Conservation (phyloP, 2,113 vertebrate genomes). For the Xenopus borealis region DNA sequence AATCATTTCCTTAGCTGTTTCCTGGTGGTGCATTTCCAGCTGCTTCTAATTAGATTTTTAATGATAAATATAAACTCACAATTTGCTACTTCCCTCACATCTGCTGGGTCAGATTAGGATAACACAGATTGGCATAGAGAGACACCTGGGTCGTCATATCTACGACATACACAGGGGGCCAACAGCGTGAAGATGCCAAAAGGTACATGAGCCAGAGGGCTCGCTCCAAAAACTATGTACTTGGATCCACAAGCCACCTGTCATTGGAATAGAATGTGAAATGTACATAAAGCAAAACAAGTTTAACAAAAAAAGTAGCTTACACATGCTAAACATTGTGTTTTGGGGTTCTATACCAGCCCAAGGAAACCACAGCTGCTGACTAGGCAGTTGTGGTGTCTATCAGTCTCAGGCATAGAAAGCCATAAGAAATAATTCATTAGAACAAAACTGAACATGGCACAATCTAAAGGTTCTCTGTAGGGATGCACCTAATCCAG, state of each 20-base stretch:
- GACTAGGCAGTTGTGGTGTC: too few species aligned
- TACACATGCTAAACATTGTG: too few species aligned
- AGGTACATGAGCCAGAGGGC: slow-evolving; percentile 90
- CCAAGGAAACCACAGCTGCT: too few species aligned
- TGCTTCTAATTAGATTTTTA: background rate
- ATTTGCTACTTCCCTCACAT: slow-evolving; percentile 83
- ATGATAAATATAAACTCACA: background rate
- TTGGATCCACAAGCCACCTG: slow-evolving; percentile 94
- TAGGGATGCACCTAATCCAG: too few species aligned
- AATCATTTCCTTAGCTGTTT: background rate
- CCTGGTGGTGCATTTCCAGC: background rate
- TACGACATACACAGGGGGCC: slow-evolving; percentile 90
- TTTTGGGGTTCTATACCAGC: too few species aligned
- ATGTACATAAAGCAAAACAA: background rate
- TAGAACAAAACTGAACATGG: too few species aligned
- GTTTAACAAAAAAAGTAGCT: too few species aligned
- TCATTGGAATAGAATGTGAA: background rate
- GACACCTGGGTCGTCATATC: slow-evolving; percentile 87
- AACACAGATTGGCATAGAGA: slow-evolving; percentile 82
- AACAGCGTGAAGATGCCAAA: slow-evolving; percentile 86
- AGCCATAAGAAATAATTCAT: too few species aligned
- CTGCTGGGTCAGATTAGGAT: slow-evolving; percentile 79
- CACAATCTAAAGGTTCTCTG: too few species aligned
- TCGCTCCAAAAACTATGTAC: slow-evolving; percentile 87
- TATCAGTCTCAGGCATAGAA: too few species aligned